Base-by-base conservation (phyloP, 1,140 invertebrate genomes). In the Caenorhabditis latens region DNA sequence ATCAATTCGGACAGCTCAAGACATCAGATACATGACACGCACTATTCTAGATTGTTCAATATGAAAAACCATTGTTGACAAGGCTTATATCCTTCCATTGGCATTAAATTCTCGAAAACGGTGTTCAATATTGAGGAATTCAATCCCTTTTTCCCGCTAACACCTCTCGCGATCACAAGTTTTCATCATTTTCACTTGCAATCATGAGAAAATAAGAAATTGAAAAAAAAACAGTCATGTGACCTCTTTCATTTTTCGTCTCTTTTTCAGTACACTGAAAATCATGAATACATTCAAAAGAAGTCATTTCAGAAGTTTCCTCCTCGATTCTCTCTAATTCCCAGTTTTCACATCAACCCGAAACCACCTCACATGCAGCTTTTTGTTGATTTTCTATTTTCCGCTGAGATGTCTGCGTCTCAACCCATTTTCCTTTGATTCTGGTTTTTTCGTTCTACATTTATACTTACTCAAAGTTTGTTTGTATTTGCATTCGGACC, bases 401-500 rank as follows among this genome's bases (percentile, higher is more conserved):
- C 19, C 14, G 43, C 11, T 79, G 40, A 65, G 1, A 2, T 75
- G 19, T 79, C 71, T 79, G 71, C 71, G 71, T 79, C 71, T 43
- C 4, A 14, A n/a, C n/a, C 6, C 43, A 32, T 14, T 46, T 8
- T 71, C 0, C 43, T 11, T 32, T 42, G 9, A 8, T 13, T 14
- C 13, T 42, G 9, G 24, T 19, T 8, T 21, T 1, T 58, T 58
- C 19, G 16, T 32, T 40, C 61, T 65, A 24, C 9, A 40, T 65
- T 40, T 4, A 40, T 75, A 75, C 67, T 46, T 71, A 71, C 71
- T 16, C 71, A 11, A 79, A 16, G 19, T 79, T 14, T 79, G 53
- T 71, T 43, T 46, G 65, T 71, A 19, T 79, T 79, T 11, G 46
- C 46, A 9, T 50, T 84, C 53, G 55, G 32, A 43, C 83, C 75